A percentile compares a stretch with the other conserved stretches of the same genome.
These are phyloP conservation scores for Philotrypesis tridentata DNA, from an alignment of 1,140 invertebrate species.

Conservation along the genomic window DNA sequence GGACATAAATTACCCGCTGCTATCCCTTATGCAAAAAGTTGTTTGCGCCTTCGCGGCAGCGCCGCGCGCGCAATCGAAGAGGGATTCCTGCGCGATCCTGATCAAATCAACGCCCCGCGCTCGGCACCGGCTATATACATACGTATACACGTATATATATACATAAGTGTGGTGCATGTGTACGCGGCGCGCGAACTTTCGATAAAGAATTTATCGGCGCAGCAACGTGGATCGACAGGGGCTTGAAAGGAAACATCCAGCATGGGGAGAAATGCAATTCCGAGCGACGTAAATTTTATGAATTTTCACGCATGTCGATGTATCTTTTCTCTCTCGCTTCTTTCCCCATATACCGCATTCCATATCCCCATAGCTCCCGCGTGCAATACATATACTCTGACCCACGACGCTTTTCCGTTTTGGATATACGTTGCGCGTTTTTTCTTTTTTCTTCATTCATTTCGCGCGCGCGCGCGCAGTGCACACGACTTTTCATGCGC, in stretches of 20 bases:
- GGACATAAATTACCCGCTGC: conserved; percentile 29
- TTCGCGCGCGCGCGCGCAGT: neutral
- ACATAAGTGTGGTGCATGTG: neutral
- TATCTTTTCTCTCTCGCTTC: conserved; percentile 1
- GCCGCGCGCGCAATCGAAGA: conserved; percentile 20
- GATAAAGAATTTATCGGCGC: conserved; percentile 57
- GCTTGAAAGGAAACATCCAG: conserved; percentile 51
- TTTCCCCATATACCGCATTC: neutral
- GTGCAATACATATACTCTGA: neutral
- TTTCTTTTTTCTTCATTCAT: conserved; percentile 11
- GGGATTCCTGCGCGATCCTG: conserved; percentile 27
- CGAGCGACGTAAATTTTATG: conserved; percentile 56
- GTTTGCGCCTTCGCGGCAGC: conserved; percentile 24
- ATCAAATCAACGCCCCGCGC: conserved; percentile 30
- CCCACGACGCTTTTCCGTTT: neutral
- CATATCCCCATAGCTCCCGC: neutral
- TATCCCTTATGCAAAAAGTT: conserved; percentile 22
- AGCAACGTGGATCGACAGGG: neutral
- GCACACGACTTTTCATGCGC: neutral
- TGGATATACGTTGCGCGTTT: neutral
- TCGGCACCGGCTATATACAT: neutral
- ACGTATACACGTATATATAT: neutral
- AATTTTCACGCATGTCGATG: conserved; percentile 54
- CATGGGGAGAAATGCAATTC: conserved; percentile 54
- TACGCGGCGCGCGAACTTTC: conserved; percentile 45